Evolutionary conservation across 30 jellyfish, hydroid and myxozoan genomes (phyloP), one percentile per base, ranked within the genome.

Genomic region (Turritopsis dohrnii): DNA sequence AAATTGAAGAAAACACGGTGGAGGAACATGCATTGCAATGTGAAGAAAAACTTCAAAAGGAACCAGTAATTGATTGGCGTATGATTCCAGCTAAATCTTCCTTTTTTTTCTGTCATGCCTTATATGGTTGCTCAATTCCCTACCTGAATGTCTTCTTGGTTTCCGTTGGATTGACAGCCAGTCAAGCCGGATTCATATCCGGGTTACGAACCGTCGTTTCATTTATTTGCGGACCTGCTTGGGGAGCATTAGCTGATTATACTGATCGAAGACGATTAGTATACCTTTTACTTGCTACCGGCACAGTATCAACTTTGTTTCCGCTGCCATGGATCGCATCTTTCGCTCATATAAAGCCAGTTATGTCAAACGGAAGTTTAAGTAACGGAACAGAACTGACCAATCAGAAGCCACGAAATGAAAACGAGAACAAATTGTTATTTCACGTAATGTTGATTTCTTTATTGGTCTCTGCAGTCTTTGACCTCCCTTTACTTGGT

Each of bases 171-270:
- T 27, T 69, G 17, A 69, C 77, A n/a, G 8, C 77, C 9, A 69
- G 77, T 19, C 77, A 69, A 69, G 77, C 77, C 19, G 77, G 77
- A 9, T 1, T 69, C 19, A 69, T 69, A 69, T 69, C 28, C 8
- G 77, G 77, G 8, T 9, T 27, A 69, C 77, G 77, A n/a, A n/a
- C 30, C 31, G 31, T 69, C 8, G 30, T 69, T 8, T n/a, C 77
- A 19, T n/a, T 69, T 23, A n/a, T 0, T 7, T 23, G 4, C 0
- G 77, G 77, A 7, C 77, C 77, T n/a, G 30, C 30, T 7, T 69
- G 77, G 77, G 77, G 77, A 19, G 28, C 30, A 21, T 69, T 69
- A 19, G 77, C 77, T 9, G 77, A 69, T 69, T 69, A 69, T 19
- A 69, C 77, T 0, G 77, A 21, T 27, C 30, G 30, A 23, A 69